Conservation (phyloP, 2,797 vertebrate species). For the Orientallactaga sibirica region DNA sequence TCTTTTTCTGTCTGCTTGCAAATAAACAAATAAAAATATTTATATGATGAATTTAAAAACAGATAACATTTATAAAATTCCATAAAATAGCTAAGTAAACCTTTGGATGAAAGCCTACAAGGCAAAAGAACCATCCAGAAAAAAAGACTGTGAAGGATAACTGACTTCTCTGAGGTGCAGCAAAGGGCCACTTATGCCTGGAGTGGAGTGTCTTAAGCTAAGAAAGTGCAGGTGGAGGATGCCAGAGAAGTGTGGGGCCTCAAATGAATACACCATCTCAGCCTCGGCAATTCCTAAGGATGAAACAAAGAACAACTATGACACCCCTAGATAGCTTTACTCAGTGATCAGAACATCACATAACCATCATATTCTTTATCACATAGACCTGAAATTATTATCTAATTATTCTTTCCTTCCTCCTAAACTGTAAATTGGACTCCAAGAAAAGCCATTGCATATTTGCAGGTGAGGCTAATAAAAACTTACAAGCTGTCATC, state of each 20-base stretch:
- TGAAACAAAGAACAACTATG: neutral
- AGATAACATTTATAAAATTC: neutral
- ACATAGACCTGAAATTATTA: neutral
- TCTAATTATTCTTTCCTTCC: neutral
- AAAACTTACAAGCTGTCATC: neutral
- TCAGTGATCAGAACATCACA: neutral
- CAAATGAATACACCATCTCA: no score
- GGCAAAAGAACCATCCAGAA: neutral
- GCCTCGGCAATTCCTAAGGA: neutral
- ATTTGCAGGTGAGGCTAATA: conserved; percentile 7
- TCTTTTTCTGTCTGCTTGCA: no score
- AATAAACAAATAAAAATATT: no score
- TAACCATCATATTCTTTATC: neutral
- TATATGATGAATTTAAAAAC: neutral
- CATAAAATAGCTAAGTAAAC: neutral
- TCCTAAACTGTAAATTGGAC: neutral
- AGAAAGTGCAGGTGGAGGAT: neutral
- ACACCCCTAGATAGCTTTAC: neutral
- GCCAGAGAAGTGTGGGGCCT: neutral
- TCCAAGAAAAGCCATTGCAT: neutral
- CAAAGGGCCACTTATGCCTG: neutral
- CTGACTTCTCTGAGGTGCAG: neutral
- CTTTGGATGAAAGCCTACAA: neutral
- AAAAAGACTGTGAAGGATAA: neutral
- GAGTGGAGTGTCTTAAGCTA: neutral